phyloP scores from a whole-genome alignment of 2,888 invertebrate genomes.

The Eupithecia vulgata region DNA sequence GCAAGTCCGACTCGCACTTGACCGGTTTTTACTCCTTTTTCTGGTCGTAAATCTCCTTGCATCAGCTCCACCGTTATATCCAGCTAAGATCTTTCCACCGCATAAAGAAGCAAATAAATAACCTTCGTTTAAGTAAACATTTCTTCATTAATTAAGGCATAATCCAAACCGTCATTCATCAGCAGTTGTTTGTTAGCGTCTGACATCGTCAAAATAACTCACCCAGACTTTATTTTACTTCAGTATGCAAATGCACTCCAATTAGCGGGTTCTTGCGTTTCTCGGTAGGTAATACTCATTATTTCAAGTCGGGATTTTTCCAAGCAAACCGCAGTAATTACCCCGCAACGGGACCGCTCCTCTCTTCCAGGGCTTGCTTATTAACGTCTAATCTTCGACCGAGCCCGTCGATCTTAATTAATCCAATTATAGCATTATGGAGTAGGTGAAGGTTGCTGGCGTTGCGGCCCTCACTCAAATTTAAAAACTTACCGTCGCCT shows the following conservation, averaged over 20 bases:
- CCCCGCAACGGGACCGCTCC: conserved; percentile 66
- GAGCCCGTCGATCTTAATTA: conserved; percentile 77
- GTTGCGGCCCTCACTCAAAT: conserved; percentile 79
- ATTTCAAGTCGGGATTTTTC: conserved; percentile 75
- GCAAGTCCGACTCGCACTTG: too few species aligned
- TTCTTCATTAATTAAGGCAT: conserved; percentile 35
- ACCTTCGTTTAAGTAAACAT: conserved; percentile 26
- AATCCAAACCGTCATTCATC: conserved; percentile 44
- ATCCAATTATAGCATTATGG: conserved; percentile 79
- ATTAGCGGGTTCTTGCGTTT: conserved; percentile 76
- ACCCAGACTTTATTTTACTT: conserved; percentile 73
- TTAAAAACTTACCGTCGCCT: conserved; percentile 82
- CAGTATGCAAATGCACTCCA: conserved; percentile 81
- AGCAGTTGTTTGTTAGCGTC: conserved; percentile 61
- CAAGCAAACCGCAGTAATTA: conserved; percentile 70
- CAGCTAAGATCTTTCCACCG: conserved; percentile 7
- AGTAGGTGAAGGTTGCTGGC: conserved; percentile 82
- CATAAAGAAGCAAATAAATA: conserved; percentile 28
- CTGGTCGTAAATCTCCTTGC: neutral
- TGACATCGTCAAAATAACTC: conserved; percentile 75
- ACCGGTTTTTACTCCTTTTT: neutral
- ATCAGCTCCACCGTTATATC: neutral
- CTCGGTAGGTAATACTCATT: conserved; percentile 77
- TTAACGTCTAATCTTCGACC: conserved; percentile 80
- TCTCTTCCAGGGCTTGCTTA: conserved; percentile 76